These are phyloP conservation scores for Rhinoraja longicauda DNA, from an alignment of 2,797 vertebrate genomes.

Conservation along the genomic window DNA sequence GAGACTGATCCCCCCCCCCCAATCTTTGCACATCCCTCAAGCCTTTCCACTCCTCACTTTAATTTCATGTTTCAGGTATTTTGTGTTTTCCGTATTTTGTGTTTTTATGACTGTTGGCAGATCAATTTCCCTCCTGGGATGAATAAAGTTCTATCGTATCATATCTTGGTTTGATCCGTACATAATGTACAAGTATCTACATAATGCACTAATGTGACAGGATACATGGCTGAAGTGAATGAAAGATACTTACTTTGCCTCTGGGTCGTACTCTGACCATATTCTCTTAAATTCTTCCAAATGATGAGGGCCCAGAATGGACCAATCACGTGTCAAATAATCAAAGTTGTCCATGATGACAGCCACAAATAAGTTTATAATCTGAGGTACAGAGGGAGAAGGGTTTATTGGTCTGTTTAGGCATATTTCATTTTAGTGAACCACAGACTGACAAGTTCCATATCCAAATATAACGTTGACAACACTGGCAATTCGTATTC, in stretches of 20 bases:
- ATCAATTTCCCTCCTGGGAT: too few species aligned
- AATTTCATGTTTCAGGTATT: too few species aligned
- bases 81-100: too few species aligned
- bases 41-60: too few species aligned
- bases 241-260: conserved; percentile 80
- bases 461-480: neutral
- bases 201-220: neutral
- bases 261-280: conserved; percentile 98
- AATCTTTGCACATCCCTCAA: too few species aligned
- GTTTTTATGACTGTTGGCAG: too few species aligned
- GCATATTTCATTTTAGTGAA: neutral
- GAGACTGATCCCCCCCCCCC: too few species aligned
- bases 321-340: conserved; percentile 98
- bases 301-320: conserved; percentile 95
- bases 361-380: conserved; percentile 97
- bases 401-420: neutral
- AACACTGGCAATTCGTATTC: neutral
- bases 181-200: neutral
- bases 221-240: neutral
- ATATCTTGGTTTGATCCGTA: neutral
- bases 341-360: conserved; percentile 99
- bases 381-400: conserved; percentile 60
- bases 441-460: neutral
- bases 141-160: neutral
- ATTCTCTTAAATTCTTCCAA: conserved; percentile 98